Conservation (phyloP, 2,888 invertebrate species). For the Hypomecis punctinalis region DNA sequence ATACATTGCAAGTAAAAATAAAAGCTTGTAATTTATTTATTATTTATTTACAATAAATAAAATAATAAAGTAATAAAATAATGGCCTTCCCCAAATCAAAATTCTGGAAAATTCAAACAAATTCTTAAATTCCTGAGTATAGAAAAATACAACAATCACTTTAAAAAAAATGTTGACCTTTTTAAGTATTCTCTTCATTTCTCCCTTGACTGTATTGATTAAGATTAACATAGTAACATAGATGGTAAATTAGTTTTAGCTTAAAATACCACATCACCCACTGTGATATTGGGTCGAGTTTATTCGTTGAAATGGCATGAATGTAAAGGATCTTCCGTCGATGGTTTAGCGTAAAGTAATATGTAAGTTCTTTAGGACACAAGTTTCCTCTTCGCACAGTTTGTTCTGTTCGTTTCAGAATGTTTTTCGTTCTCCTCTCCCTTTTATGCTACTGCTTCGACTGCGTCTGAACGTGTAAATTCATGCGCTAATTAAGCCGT, state of each 20-base stretch:
- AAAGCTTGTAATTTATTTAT: no score
- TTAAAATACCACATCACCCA: constrained; percentile 69
- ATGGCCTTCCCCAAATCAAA: no score
- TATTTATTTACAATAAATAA: no score
- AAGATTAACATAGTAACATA: constrained; percentile 33
- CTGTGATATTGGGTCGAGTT: constrained; percentile 80
- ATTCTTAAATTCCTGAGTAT: no score
- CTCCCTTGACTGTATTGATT: constrained; percentile 6
- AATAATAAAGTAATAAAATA: no score
- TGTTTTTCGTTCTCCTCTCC: neutral
- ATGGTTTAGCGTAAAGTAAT: constrained; percentile 62
- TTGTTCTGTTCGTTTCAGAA: constrained; percentile 1
- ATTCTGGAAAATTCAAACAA: no score
- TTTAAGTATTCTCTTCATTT: constrained; percentile 8
- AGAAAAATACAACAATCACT: no score
- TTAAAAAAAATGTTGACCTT: no score
- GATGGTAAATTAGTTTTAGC: constrained; percentile 43
- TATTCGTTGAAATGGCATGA: constrained; percentile 59
- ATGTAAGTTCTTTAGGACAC: constrained; percentile 40
- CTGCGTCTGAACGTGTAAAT: no score
- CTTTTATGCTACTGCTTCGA: no score
- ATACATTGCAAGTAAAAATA: no score
- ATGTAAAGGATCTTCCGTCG: constrained; percentile 67
- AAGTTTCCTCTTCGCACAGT: constrained; percentile 18
- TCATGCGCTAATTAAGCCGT: no score